Evolutionary conservation across 2,888 invertebrate species (phyloP).

Genomic region (Bellardia pandia): DNA sequence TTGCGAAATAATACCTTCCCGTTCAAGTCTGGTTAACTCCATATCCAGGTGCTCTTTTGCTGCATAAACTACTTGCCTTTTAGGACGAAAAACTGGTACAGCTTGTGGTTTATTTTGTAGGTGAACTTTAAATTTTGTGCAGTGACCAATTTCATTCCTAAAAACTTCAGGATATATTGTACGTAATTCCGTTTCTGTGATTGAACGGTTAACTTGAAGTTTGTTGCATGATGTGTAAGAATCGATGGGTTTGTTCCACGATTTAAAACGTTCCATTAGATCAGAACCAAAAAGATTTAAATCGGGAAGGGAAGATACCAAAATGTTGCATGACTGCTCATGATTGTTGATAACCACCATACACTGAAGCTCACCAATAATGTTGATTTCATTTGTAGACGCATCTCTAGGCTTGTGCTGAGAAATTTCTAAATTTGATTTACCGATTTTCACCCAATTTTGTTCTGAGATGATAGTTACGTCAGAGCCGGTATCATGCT

Average conservation of each 20-base stretch:
- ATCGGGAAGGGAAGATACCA: conserved; percentile 48
- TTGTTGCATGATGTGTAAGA: conserved; percentile 29
- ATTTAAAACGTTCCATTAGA: conserved; percentile 57
- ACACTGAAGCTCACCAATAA: conserved; percentile 45
- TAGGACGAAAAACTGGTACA: conserved; percentile 64
- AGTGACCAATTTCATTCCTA: conserved; percentile 52
- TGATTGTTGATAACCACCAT: conserved; percentile 22
- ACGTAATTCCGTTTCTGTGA: conserved; percentile 43
- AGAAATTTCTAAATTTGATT: conserved; percentile 42
- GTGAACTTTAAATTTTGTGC: conserved; percentile 44
- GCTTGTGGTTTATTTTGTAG: conserved; percentile 58
- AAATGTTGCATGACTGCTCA: not conserved
- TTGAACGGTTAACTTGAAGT: not conserved
- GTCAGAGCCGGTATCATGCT: conserved; percentile 65
- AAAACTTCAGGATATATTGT: conserved; percentile 47
- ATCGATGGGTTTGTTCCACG: conserved; percentile 60
- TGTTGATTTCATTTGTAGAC: conserved; percentile 49
- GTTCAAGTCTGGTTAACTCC: conserved; percentile 62
- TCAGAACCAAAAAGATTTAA: conserved; percentile 64
- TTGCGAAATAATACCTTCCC: conserved; percentile 63
- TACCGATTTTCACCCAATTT: conserved; percentile 59
- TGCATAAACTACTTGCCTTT: conserved; percentile 72
- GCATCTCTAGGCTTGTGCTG: conserved; percentile 50
- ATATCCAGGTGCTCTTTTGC: conserved; percentile 58
- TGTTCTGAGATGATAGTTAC: conserved; percentile 63